phyloP scores from a whole-genome alignment of 2,113 vertebrate genomes.

The Neogale vison region DNA sequence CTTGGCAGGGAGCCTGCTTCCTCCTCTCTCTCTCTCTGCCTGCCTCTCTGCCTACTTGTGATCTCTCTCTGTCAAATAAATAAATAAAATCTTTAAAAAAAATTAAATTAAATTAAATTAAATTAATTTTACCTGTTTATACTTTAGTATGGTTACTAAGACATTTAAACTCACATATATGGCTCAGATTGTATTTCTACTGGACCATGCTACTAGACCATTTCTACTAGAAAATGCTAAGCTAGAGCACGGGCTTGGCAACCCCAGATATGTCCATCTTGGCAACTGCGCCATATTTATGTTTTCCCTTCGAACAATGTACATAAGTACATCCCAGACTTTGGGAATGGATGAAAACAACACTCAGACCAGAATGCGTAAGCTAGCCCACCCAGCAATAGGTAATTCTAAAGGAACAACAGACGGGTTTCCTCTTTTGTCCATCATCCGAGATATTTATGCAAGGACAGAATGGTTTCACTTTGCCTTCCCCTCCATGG shows the following conservation, averaged over 20 bases:
- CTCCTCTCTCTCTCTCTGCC: too few relatives aligned
- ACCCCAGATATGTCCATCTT: not conserved
- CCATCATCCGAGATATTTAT: not conserved
- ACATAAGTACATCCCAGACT: not conserved
- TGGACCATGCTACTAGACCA: too few relatives aligned
- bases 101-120: too few relatives aligned
- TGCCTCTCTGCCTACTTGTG: too few relatives aligned
- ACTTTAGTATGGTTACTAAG: not conserved
- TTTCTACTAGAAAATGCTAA: conserved; percentile 10
- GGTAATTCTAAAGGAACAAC: not conserved
- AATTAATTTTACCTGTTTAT: conserved; percentile 11
- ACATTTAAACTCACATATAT: not conserved
- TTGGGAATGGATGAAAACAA: not conserved
- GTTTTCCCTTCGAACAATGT: not conserved
- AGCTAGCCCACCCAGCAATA: not conserved
- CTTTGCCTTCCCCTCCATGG: not conserved
- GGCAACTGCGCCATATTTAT: not conserved
- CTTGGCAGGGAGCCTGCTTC: too few relatives aligned
- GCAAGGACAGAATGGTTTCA: not conserved
- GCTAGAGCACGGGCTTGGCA: not conserved
- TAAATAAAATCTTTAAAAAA: too few relatives aligned
- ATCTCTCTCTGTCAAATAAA: too few relatives aligned
- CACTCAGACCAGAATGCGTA: not conserved
- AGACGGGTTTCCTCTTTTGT: not conserved
- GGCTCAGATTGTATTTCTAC: not conserved